Percentiles rank a stretch among this genome's conserved stretches.
Conservation (phyloP, 1,140 invertebrate genomes). For the Tetraneura akinire region DNA sequence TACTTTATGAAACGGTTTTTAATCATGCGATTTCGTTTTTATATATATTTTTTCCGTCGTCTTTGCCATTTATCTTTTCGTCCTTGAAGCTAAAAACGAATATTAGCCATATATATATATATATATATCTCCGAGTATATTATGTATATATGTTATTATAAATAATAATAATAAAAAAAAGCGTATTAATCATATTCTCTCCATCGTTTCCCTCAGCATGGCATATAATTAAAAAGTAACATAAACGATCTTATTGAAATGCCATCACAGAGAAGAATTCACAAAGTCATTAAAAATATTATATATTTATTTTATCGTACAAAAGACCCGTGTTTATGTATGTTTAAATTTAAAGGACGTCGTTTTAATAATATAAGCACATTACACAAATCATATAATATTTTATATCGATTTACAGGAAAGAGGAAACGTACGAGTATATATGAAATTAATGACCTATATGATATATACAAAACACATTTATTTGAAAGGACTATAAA, state of each 20-base stretch:
- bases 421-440: not conserved
- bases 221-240: not conserved
- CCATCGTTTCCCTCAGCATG: too few species aligned
- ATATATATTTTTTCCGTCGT: not conserved
- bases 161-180: not conserved
- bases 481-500: not conserved
- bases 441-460: not conserved
- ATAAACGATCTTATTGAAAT: not conserved
- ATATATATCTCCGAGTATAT: not conserved
- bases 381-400: not conserved
- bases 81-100: not conserved
- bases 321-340: too few species aligned
- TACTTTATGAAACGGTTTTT: conserved; percentile 51
- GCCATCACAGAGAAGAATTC: not conserved
- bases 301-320: not conserved
- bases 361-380: too few species aligned
- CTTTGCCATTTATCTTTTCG: conserved; percentile 35
- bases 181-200: conserved; percentile 25
- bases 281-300: not conserved
- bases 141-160: too few species aligned
- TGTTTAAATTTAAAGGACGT: not conserved
- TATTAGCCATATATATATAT: conserved; percentile 18
- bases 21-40: conserved; percentile 46
- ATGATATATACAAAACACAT: not conserved
- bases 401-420: not conserved